Evolutionary conservation across 2,797 vertebrate species (phyloP), one percentile per base, ranked within the genome.

Genomic region (Allobates femoralis): DNA sequence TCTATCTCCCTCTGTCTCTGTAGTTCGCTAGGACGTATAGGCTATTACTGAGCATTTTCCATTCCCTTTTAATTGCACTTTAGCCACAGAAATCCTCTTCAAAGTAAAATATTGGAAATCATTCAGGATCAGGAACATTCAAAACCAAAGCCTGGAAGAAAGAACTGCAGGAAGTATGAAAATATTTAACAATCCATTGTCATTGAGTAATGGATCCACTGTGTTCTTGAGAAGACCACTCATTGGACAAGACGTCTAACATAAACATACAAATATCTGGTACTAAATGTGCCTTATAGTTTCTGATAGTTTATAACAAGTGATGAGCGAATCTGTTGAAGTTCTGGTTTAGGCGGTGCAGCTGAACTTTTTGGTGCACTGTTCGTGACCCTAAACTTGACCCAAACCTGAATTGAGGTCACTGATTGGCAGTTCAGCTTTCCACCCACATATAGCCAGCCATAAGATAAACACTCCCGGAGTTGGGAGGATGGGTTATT

Each of bases 11-110:
- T 83, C 74, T 79, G 16, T 51, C 75, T 80, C 37, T 56, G 30
- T 66, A 87, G 67, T 66, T 26, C 41, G 50, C 77, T n/a, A 37
- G 55, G 16, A 77, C 46, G 55, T 73, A 87, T 53, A 80, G 77
- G 79, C 77, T 80, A 58, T 83, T 78, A 75, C 34, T 41, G 21
- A 66, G 46, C 58, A 80, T 75, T 75, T 84, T 75, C 76, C 81
- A 37, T 75, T 58, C 41, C 23, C 28, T 75, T 80, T 79, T 84
- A 87, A 84, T 87, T 67, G 66, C 46, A 53, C 81, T 73, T 64
- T 79, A 74, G 78, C 66, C 32, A 73, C 16, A 55, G 53, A 69
- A 83, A 87, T 84, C 53, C n/a, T 62, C 76, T 74, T 84, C 28
- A 73, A 51, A 18, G 12, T 64, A 79, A 73, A 71, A 79, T 46